Conservation (phyloP, 2,797 vertebrate genomes). For the Thalassophryne amazonica region DNA sequence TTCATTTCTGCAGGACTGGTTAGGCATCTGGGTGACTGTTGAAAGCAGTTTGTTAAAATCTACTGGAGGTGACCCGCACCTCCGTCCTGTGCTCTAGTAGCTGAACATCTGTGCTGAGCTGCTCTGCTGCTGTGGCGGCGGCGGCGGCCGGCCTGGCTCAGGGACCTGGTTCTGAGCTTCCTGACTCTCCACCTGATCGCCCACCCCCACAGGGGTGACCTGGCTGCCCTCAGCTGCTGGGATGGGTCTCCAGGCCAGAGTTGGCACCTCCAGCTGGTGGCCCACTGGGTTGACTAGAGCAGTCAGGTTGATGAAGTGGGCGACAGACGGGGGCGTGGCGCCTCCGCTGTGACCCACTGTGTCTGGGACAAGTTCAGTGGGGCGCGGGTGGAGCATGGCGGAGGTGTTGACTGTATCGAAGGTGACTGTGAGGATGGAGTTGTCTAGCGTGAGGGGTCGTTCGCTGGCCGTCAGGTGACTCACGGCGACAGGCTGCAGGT, state of each 20-base stretch:
- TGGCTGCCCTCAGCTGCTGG: conserved; percentile 71
- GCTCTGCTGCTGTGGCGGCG: conserved; percentile 56
- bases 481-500: conserved; percentile 90
- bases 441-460: conserved; percentile 91
- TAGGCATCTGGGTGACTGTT: conserved; percentile 63
- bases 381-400: conserved; percentile 90
- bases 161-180: conserved; percentile 58
- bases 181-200: conserved; percentile 53
- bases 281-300: conserved; percentile 94
- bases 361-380: conserved; percentile 83
- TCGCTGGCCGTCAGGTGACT: conserved; percentile 85
- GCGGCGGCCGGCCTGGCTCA: conserved; percentile 49
- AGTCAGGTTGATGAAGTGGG: conserved; percentile 96
- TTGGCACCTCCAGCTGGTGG: conserved; percentile 85
- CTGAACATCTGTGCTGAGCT: conserved; percentile 87
- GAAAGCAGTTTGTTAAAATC: conserved; percentile 28
- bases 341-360: conserved; percentile 70
- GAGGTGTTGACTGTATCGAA: conserved; percentile 93
- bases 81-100: conserved; percentile 73
- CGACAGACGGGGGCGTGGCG: conserved; percentile 81
- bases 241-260: conserved; percentile 89
- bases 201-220: conserved; percentile 62
- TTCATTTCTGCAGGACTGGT: conserved; percentile 24
- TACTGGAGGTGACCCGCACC: conserved; percentile 61
- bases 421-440: conserved; percentile 95